Conservation (phyloP, 1,140 invertebrate genomes). For the Bombus cullumanus region DNA sequence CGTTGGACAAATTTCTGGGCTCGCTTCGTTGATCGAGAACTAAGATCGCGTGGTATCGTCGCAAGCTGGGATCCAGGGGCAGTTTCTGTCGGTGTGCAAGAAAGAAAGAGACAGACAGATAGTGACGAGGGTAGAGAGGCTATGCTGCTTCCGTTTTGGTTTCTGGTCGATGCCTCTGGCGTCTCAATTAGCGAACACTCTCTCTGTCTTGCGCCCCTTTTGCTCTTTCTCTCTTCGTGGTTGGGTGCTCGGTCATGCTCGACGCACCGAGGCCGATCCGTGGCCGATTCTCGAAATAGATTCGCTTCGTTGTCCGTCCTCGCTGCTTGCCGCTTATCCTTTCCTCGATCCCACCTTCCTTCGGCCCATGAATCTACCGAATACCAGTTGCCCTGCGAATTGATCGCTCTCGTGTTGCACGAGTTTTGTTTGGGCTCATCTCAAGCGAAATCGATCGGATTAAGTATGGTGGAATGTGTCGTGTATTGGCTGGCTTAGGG, state of each 20-base stretch:
- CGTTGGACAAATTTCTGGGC: constrained; percentile 13
- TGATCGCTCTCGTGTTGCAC: neutral
- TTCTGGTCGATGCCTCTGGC: constrained; percentile 67
- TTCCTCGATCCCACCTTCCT: constrained; percentile 31
- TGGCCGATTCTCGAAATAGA: constrained; percentile 67
- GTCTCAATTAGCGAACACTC: constrained; percentile 66
- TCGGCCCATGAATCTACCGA: constrained; percentile 7
- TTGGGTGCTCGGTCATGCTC: constrained; percentile 44
- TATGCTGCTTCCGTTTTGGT: constrained; percentile 57
- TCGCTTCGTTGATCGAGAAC: constrained; percentile 37
- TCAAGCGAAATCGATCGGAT: neutral
- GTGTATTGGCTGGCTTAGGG: no score
- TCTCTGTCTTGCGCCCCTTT: neutral
- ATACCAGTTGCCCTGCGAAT: neutral
- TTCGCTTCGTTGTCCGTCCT: constrained; percentile 52
- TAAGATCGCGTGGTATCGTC: constrained; percentile 31
- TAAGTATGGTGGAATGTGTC: no score
- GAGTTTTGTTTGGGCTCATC: neutral
- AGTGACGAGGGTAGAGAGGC: neutral
- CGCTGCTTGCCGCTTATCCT: constrained; percentile 22
- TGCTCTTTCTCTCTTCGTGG: constrained; percentile 4
- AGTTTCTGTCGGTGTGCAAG: constrained; percentile 22
- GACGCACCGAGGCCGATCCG: constrained; percentile 47
- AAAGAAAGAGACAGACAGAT: neutral
- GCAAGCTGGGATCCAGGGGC: neutral